Percentiles rank a stretch among this genome's conserved stretches.
Conservation (phyloP, 2,888 invertebrate genomes). For the Mesorhabditis belari region DNA sequence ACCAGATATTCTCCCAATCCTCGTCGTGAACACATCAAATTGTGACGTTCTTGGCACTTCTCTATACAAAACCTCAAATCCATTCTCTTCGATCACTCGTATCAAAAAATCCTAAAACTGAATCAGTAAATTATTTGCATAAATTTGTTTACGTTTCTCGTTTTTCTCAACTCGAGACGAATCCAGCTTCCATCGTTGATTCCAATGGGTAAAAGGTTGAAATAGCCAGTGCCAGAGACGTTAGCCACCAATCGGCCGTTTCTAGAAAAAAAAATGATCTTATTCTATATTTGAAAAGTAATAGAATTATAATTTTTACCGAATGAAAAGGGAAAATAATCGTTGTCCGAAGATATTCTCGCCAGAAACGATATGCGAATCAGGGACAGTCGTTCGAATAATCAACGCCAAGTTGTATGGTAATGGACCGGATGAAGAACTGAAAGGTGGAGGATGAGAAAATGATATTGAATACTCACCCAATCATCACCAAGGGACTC, state of each 20-base stretch:
- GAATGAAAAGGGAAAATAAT: conserved; percentile 11
- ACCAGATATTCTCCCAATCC: conserved; percentile 20
- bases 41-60: conserved; percentile 12
- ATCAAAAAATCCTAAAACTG: conserved; percentile 10
- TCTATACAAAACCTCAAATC: conserved; percentile 17
- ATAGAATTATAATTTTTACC: no score
- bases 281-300: neutral
- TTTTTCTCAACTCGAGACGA: conserved; percentile 15
- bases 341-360: conserved; percentile 41
- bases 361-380: conserved; percentile 39
- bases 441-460: no score
- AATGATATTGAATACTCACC: conserved; percentile 10
- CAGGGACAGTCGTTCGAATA: conserved; percentile 44
- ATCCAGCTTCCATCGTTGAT: conserved; percentile 48
- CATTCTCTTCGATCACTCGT: conserved; percentile 9
- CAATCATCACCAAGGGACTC: conserved; percentile 29
- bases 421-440: conserved; percentile 11
- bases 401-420: conserved; percentile 31
- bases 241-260: conserved; percentile 32
- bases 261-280: conserved; percentile 2
- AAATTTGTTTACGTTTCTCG: conserved; percentile 9
- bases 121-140: neutral
- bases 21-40: conserved; percentile 33
- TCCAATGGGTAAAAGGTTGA: conserved; percentile 23
- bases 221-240: conserved; percentile 18